Percentiles rank a stretch among this genome's conserved stretches.
phyloP scores from a whole-genome alignment of 2,888 invertebrate genomes.

The Rhingia rostrata region DNA sequence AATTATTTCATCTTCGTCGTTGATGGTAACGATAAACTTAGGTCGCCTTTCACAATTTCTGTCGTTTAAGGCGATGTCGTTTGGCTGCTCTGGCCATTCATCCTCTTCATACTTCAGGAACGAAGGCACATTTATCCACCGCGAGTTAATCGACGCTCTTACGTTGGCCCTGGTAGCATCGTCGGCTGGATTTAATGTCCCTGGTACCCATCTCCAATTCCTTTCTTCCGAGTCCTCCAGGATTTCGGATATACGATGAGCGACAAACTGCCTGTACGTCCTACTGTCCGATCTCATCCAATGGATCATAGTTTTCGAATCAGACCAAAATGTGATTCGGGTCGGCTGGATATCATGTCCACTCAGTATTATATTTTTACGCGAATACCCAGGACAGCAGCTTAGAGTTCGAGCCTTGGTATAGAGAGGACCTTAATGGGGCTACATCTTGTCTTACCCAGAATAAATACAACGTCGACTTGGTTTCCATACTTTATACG shows the following conservation, averaged over 20 bases:
- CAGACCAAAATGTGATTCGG: slow-evolving; percentile 48
- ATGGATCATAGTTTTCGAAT: slow-evolving; percentile 62
- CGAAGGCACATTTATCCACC: slow-evolving; percentile 36
- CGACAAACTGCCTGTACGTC: slow-evolving; percentile 74
- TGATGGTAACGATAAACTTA: background rate
- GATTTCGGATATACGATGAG: slow-evolving; percentile 75
- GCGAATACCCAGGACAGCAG: slow-evolving; percentile 49
- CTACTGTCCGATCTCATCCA: slow-evolving; percentile 64
- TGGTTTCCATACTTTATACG: background rate
- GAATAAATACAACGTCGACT: background rate
- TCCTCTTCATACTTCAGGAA: slow-evolving; percentile 35
- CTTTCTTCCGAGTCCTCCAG: slow-evolving; percentile 43
- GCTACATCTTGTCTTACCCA: slow-evolving; percentile 1
- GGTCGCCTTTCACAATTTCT: slow-evolving; percentile 6
- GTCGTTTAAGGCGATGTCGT: background rate
- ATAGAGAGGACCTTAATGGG: slow-evolving; percentile 54
- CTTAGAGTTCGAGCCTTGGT: slow-evolving; percentile 60
- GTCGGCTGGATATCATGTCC: slow-evolving; percentile 25
- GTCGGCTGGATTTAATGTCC: slow-evolving; percentile 73
- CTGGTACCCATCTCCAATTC: slow-evolving; percentile 75
- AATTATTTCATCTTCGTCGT: slow-evolving; percentile 19
- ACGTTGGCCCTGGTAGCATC: slow-evolving; percentile 67
- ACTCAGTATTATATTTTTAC: slow-evolving; percentile 37
- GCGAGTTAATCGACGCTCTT: slow-evolving; percentile 30
- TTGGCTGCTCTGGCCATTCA: slow-evolving; percentile 24